These are phyloP conservation scores for Otis tarda DNA, from an alignment of 2,113 vertebrate genomes.

Conservation along the genomic window DNA sequence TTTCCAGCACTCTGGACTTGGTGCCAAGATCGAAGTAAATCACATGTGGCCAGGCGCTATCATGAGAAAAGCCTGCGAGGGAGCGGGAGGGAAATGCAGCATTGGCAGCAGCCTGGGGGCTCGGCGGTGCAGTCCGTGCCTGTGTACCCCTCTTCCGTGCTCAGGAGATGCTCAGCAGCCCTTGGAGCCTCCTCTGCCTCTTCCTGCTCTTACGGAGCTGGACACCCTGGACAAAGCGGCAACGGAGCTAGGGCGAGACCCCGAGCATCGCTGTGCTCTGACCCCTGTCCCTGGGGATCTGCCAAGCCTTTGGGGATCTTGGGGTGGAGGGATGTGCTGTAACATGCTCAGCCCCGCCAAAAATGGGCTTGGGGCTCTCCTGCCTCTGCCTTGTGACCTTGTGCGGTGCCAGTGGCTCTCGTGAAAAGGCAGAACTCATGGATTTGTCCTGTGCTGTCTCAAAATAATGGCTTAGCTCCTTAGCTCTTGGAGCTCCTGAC, in stretches of 20 bases:
- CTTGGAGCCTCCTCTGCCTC: neutral
- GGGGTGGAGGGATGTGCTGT: no score
- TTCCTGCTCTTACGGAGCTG: neutral
- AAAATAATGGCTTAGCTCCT: neutral
- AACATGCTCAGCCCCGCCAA: neutral
- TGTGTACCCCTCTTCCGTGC: fast-evolving
- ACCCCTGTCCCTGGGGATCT: fast-evolving
- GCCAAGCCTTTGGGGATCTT: neutral
- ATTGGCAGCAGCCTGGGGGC: no score
- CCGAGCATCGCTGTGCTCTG: fast-evolving
- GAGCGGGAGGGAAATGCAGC: neutral
- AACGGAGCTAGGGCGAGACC: neutral
- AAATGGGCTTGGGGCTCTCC: neutral
- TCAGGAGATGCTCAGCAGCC: neutral
- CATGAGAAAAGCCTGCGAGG: neutral
- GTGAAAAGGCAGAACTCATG: neutral
- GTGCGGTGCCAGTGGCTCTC: fast-evolving
- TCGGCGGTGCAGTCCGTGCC: fast-evolving
- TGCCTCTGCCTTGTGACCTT: neutral
- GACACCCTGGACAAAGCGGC: neutral
- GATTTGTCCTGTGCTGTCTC: neutral
- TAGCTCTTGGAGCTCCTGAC: neutral
- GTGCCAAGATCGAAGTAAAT: neutral
- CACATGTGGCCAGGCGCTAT: fast-evolving
- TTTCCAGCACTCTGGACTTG: neutral